These are phyloP conservation scores for Rhabdomys dilectus DNA, from an alignment of 2,113 vertebrate species.

Conservation along the genomic window DNA sequence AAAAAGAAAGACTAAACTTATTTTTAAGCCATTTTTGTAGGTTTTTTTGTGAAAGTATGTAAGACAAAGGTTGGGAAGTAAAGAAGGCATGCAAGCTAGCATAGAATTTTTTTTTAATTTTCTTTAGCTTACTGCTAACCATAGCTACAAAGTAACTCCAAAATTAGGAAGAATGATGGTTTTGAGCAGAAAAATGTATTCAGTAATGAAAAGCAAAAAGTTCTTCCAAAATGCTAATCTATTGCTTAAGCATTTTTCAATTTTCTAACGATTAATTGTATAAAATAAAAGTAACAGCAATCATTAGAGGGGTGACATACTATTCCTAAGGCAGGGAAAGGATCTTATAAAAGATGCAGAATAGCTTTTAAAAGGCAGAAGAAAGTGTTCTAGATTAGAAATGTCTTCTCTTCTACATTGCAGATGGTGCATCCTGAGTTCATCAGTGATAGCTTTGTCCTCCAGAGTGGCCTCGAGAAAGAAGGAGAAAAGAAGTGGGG, in stretches of 20 bases:
- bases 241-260: constrained; percentile 43
- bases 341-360: background rate
- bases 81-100: background rate
- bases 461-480: background rate
- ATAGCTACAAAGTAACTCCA: constrained; percentile 56
- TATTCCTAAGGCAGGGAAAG: background rate
- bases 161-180: background rate
- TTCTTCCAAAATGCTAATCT: constrained; percentile 47
- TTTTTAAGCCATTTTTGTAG: background rate
- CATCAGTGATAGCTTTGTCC: background rate
- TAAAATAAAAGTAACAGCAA: constrained; percentile 59
- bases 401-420: background rate
- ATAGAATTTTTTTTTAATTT: background rate
- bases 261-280: constrained; percentile 49
- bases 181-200: constrained; percentile 47
- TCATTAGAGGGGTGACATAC: background rate
- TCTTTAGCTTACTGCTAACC: background rate
- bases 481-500: background rate
- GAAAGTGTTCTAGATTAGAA: background rate
- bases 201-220: constrained; percentile 53
- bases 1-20: background rate
- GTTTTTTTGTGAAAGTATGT: background rate
- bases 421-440: background rate
- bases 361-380: background rate
- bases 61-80: background rate